Evolutionary conservation across 2,797 vertebrate species (phyloP).

Genomic region (Haliaeetus albicilla): DNA sequence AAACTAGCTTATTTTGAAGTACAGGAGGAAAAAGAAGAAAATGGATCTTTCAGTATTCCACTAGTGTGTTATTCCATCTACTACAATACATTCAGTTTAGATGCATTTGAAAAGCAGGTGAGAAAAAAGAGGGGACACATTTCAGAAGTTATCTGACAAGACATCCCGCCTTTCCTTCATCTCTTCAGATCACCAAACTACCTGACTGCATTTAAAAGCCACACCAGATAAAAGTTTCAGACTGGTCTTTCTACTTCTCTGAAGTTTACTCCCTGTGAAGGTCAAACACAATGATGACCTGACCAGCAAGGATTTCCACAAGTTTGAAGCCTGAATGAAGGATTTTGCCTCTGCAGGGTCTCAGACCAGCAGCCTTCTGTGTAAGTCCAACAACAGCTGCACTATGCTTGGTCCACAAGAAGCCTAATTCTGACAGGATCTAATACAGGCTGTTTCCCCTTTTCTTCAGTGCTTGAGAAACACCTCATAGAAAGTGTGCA

Average conservation of each 20-base stretch:
- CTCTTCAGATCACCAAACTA: constrained; percentile 24
- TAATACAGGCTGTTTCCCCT: neutral
- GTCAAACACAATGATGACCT: constrained; percentile 16
- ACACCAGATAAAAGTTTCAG: constrained; percentile 11
- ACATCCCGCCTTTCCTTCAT: neutral
- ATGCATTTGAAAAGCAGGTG: constrained; percentile 2
- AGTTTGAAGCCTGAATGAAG: neutral
- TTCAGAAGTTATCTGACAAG: constrained; percentile 19
- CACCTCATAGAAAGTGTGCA: neutral
- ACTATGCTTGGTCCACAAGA: neutral
- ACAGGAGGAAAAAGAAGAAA: neutral
- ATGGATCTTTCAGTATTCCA: neutral
- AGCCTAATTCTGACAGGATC: neutral
- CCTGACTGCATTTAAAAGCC: constrained; percentile 25
- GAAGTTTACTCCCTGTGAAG: constrained; percentile 36
- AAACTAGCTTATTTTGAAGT: neutral
- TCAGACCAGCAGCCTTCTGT: neutral
- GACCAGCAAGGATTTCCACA: constrained; percentile 6
- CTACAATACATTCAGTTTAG: neutral
- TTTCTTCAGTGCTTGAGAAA: neutral
- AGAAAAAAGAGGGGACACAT: neutral
- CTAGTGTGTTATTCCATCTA: neutral
- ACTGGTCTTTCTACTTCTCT: constrained; percentile 6
- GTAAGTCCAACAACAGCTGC: neutral
- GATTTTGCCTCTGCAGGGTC: neutral